phyloP scores from a whole-genome alignment of 2,888 invertebrate species.

The Lysandra coridon region DNA sequence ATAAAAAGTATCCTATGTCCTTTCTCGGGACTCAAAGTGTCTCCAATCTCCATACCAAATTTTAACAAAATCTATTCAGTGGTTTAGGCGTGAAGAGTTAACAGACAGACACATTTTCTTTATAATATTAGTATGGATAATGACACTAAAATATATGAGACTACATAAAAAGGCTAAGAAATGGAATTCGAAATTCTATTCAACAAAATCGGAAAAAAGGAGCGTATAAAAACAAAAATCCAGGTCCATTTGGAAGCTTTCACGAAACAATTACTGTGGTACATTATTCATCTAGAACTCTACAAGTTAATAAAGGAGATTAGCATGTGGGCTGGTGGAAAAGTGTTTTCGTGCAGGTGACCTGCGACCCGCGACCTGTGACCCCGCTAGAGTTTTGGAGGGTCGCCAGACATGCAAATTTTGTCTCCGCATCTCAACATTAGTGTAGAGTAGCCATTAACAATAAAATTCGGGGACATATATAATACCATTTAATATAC shows the following conservation, averaged over 20 bases:
- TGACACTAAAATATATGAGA: background rate
- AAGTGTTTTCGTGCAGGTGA: conserved; percentile 64
- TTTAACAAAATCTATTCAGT: too few relatives aligned
- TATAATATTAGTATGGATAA: background rate
- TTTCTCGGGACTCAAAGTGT: too few relatives aligned
- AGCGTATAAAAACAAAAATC: background rate
- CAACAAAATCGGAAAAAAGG: background rate
- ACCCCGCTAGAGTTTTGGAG: conserved; percentile 63
- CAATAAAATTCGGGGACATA: background rate
- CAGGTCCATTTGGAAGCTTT: background rate
- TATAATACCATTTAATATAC: background rate
- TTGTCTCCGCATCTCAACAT: conserved; percentile 57
- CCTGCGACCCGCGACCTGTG: conserved; percentile 67
- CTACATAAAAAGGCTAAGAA: background rate
- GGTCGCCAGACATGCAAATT: conserved; percentile 63
- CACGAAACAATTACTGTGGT: conserved; percentile 23
- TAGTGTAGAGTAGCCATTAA: conserved; percentile 41
- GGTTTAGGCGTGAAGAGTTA: too few relatives aligned
- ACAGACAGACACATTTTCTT: background rate
- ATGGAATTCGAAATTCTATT: background rate
- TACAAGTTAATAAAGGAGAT: conserved; percentile 34
- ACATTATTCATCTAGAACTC: conserved; percentile 32
- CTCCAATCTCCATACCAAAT: too few relatives aligned
- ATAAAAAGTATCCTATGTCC: too few relatives aligned
- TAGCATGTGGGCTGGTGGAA: conserved; percentile 39